Evolutionary conservation across 2,113 vertebrate species (phyloP).

Genomic region (Spheniscus mendiculus): DNA sequence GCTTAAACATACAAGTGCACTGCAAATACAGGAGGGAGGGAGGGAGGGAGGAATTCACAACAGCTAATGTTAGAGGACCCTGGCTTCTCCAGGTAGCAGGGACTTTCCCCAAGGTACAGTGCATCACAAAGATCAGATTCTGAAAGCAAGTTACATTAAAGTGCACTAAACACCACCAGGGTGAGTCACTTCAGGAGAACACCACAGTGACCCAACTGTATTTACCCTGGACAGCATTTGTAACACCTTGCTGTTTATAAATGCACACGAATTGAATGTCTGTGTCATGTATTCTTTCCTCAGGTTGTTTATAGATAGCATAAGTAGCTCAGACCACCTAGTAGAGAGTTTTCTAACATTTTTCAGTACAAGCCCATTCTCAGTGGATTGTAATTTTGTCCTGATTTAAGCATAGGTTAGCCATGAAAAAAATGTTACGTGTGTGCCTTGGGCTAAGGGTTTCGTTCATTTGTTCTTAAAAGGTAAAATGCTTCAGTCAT

Average conservation of each 20-base stretch:
- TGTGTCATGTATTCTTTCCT: neutral
- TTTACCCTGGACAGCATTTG: neutral
- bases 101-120: neutral
- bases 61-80: neutral
- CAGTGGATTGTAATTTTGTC: neutral
- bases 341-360: neutral
- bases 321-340: neutral
- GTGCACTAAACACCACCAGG: neutral
- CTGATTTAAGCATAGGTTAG: neutral
- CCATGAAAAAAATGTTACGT: neutral
- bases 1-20: neutral
- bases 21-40: neutral
- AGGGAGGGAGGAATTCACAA: neutral
- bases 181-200: neutral
- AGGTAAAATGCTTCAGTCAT: neutral
- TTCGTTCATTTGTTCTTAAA: neutral
- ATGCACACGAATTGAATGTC: neutral
- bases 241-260: neutral
- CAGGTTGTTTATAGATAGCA: neutral
- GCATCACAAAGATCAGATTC: neutral
- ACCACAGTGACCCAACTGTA: neutral
- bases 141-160: neutral
- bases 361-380: neutral
- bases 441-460: neutral
- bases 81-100: neutral